Evolutionary conservation across 2,113 vertebrate genomes (phyloP).

Genomic region (Hystrix cristata): DNA sequence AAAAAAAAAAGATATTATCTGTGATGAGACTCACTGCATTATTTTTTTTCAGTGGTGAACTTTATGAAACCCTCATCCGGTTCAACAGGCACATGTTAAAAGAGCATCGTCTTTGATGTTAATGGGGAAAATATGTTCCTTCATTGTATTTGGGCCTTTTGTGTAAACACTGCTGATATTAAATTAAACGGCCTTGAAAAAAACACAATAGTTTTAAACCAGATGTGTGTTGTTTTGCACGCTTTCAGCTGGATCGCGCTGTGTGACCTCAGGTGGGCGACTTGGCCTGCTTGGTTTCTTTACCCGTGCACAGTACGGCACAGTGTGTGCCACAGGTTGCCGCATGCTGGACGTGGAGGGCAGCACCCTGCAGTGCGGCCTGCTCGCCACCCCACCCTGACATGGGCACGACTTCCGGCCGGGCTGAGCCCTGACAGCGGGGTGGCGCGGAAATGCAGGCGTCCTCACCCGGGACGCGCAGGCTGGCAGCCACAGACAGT

Average conservation of each 20-base stretch:
- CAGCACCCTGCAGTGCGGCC: no score
- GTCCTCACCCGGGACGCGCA: background rate
- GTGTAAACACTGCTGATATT: constrained; percentile 87
- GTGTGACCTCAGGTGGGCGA: background rate
- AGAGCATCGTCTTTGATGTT: no score
- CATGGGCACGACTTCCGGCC: background rate
- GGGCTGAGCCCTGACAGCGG: background rate
- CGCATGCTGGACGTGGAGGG: background rate
- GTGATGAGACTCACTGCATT: constrained; percentile 84
- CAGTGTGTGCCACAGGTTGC: background rate
- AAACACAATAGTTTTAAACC: background rate
- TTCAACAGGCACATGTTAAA: no score
- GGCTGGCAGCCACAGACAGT: background rate
- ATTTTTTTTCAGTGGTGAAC: constrained; percentile 82
- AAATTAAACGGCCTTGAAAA: constrained; percentile 88
- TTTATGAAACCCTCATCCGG: no score
- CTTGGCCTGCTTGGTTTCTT: background rate
- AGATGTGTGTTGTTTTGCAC: background rate
- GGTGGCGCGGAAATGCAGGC: background rate
- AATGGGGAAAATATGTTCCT: no score
- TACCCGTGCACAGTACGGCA: background rate
- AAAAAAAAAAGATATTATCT: constrained; percentile 87
- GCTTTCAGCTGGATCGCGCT: background rate
- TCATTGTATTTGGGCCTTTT: constrained; percentile 73
- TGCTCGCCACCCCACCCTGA: background rate